Evolutionary conservation across 2,113 vertebrate genomes (phyloP), one percentile per base, ranked within the genome.

Genomic region (Perca schrenkii): DNA sequence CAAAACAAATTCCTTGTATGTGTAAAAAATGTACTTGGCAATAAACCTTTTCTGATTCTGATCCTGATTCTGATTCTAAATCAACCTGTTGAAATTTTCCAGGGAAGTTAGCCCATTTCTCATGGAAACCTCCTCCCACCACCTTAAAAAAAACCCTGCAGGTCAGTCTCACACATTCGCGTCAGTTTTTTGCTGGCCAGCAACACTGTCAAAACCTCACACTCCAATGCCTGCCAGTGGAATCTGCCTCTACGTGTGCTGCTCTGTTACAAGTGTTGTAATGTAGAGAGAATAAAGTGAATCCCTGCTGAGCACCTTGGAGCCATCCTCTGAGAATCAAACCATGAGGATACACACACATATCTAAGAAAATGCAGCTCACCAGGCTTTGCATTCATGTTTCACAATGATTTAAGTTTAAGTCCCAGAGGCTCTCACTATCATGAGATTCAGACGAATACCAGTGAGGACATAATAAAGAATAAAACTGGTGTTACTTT

Each of bases 241-340:
- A 36, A 56, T 49, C 31, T 46, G n/a, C 28, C 22, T 58, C 13
- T 21, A 21, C 25, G 50, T 63, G 21, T 46, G 69, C 49, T 67
- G 46, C 77, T 54, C 47, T 61, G 58, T 70, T 83, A 13, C 46
- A 8, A 28, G 8, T 5, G 22, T 28, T 79, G 56, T 72, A 50
- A 76, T 58, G 36, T 43, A 43, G 28, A 17, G 17, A 76, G 70
- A 60, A 46, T 66, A 53, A 83, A 81, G 63, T 52, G 25, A 66
- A 66, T 4, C 50, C 60, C 69, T 60, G 31, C 60, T 36, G 66
- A 40, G 62, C 16, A 58, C 66, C 56, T 36, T 72, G 4, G 34
- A 25, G 60, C 34, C 14, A 17, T 31, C 47, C 25, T 34, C 63
- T 31, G 25, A 58, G 52, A 84, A 53, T 56, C 13, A 49, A 70